Evolutionary conservation across 2,113 vertebrate species (phyloP), one percentile per base, ranked within the genome.

Genomic region (Phyllostomus hastatus): DNA sequence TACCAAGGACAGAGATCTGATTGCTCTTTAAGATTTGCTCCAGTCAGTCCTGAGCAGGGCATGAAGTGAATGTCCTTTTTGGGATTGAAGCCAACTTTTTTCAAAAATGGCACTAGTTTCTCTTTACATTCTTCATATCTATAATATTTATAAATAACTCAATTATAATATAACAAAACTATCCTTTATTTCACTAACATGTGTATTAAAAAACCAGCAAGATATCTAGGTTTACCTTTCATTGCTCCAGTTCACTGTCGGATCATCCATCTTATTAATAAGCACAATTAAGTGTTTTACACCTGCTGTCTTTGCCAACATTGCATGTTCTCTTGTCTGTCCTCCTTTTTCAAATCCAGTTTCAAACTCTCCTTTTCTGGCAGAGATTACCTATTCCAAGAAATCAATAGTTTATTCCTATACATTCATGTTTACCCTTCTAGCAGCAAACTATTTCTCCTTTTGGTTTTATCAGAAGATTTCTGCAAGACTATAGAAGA

Each of bases 91-190:
- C 99, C 99, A 97, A 99, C 99, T 98, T 99, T 99, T 98, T 99
- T 99, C 97, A 99, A 98, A 98, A 99, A 99, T 93, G 99, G 99
- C 98, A 99, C 99, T 98, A 99, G 98, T 98, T 99, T 99, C 97
- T 99, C 99, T 99, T 99, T 99, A 98, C 99, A 99, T 98, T 99
- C 99, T 98, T 99, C 99, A 33, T 99, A 99, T 98, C 99, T 99
- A 96, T 92, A 97, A 98, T 82, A 91, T 94, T 92, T 89, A 84
- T 35, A 96, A 93, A 78, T 89, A 89, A 93, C 4, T 69, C 52
- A 94, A 73, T 94, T 85, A 67, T 11, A 93, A 92, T 93, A 33
- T 64, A 54, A 78, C 12, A 85, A 89, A 66, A 81, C 5, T 41
- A 48, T 17, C 43, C 52, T 88, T 93, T 22, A 73, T 69, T 64